phyloP scores from a whole-genome alignment of 2,797 vertebrate genomes.

The Rhinichthys osculus region DNA sequence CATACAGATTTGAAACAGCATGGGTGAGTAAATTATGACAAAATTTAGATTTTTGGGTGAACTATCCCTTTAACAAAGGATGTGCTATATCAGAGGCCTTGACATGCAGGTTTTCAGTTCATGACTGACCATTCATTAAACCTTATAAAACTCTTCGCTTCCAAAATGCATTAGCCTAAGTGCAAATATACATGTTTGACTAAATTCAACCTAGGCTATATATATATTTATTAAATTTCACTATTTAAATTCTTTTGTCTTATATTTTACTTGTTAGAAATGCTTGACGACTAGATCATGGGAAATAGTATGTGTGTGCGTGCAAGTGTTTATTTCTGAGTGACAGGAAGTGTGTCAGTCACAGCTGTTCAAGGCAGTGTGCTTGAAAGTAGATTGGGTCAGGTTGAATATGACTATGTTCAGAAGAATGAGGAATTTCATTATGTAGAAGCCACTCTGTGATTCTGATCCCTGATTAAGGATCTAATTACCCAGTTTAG shows the following conservation, averaged over 20 bases:
- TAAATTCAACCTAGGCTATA: neutral
- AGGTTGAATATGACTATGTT: conserved; percentile 52
- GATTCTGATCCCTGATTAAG: conserved; percentile 78
- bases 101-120: too few relatives aligned
- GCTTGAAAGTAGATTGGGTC: conserved; percentile 52
- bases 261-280: neutral
- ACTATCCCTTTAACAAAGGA: too few relatives aligned
- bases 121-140: too few relatives aligned
- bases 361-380: conserved; percentile 66
- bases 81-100: too few relatives aligned
- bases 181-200: neutral
- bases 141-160: neutral
- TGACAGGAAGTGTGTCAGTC: conserved; percentile 51
- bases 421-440: conserved; percentile 71
- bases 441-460: conserved; percentile 70
- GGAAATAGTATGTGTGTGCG: neutral
- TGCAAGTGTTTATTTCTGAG: conserved; percentile 17
- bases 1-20: too few relatives aligned
- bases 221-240: neutral
- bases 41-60: too few relatives aligned
- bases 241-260: neutral
- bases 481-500: conserved; percentile 84
- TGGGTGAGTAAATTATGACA: too few relatives aligned
- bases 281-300: neutral
- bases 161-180: neutral